phyloP scores from a whole-genome alignment of 2,888 invertebrate genomes.

The Lamproptera curius region DNA sequence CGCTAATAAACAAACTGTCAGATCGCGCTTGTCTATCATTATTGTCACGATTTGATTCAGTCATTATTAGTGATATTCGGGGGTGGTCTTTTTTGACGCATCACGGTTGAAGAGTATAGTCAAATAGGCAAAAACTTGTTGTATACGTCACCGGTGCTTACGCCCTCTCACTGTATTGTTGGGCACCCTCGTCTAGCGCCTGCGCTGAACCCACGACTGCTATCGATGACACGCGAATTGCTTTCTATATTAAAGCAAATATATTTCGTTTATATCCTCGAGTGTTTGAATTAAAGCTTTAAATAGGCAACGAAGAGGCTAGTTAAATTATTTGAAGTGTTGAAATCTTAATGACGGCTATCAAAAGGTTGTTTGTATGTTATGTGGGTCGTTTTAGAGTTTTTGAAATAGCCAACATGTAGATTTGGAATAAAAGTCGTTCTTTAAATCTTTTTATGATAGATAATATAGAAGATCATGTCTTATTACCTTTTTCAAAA shows the following conservation, averaged over 20 bases:
- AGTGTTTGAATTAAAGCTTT: neutral
- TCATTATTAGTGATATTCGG: conserved; percentile 45
- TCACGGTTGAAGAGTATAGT: conserved; percentile 57
- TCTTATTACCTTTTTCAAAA: too few species aligned
- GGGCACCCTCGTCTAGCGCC: conserved; percentile 26
- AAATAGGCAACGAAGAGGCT: neutral
- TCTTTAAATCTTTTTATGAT: too few species aligned
- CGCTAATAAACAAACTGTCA: conserved; percentile 56
- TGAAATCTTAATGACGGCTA: too few species aligned
- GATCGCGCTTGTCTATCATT: conserved; percentile 51
- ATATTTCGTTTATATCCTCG: conserved; percentile 2
- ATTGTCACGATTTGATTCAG: conserved; percentile 53
- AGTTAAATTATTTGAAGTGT: too few species aligned
- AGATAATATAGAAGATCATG: too few species aligned
- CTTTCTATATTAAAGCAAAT: conserved; percentile 12
- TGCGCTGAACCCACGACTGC: conserved; percentile 26
- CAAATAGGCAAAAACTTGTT: conserved; percentile 58
- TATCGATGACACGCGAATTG: conserved; percentile 11
- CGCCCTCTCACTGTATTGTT: conserved; percentile 42
- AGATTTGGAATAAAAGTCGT: too few species aligned
- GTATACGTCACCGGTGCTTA: conserved; percentile 35
- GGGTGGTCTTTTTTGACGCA: conserved; percentile 50
- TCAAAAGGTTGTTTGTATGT: too few species aligned
- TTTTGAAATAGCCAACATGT: too few species aligned
- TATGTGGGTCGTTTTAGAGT: too few species aligned